phyloP scores from a whole-genome alignment of 2,797 vertebrate genomes.

The Craterocephalus amniculus region DNA sequence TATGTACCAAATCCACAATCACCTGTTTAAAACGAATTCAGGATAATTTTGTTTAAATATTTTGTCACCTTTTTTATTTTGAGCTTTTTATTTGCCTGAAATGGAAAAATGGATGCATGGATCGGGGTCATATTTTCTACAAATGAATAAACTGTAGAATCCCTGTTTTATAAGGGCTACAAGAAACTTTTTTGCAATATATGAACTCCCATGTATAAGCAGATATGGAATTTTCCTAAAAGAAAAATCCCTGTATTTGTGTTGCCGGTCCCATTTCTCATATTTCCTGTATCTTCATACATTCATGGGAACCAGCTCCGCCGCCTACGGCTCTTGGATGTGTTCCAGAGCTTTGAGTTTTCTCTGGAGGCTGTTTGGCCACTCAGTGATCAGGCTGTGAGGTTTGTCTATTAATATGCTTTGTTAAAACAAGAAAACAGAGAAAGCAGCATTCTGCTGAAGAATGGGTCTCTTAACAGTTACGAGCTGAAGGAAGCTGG shows the following conservation, averaged over 20 bases:
- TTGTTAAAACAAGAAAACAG: slow-evolving; percentile 16
- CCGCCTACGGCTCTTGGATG: slow-evolving; percentile 49
- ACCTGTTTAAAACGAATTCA: background rate
- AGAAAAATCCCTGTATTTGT: background rate
- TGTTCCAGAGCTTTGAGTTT: slow-evolving; percentile 36
- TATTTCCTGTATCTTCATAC: slow-evolving; percentile 11
- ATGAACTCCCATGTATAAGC: background rate
- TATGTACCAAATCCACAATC: no score
- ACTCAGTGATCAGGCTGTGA: slow-evolving; percentile 12
- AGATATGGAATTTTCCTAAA: background rate
- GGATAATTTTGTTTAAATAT: background rate
- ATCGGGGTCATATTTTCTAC: background rate
- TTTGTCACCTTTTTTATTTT: background rate
- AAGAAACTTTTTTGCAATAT: no score
- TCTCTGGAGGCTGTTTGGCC: slow-evolving; percentile 38
- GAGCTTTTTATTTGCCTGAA: background rate
- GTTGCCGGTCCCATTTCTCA: background rate
- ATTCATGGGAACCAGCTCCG: slow-evolving; percentile 62
- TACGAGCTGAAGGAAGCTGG: slow-evolving; percentile 49
- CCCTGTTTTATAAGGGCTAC: no score
- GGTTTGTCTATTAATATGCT: slow-evolving; percentile 19
- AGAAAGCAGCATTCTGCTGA: slow-evolving; percentile 12
- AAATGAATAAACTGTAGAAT: background rate
- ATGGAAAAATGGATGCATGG: background rate
- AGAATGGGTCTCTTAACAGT: slow-evolving; percentile 13